Evolutionary conservation across 2,888 invertebrate species (phyloP).

Genomic region (Trissolcus brochymenae): DNA sequence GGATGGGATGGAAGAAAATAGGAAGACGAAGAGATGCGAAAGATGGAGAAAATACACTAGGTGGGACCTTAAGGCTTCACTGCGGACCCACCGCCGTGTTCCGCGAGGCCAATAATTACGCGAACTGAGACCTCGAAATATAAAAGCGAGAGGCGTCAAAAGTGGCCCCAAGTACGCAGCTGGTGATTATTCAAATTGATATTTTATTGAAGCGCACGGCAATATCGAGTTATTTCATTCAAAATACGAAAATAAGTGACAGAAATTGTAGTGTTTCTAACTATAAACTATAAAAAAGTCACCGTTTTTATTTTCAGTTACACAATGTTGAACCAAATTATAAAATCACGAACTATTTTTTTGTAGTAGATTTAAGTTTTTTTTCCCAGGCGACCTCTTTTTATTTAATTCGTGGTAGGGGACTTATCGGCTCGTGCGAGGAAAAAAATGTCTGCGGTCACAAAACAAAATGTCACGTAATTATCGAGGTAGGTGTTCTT

Average conservation of each 20-base stretch:
- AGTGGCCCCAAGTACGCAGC: slow-evolving; percentile 65
- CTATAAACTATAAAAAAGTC: no score
- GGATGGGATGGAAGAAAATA: slow-evolving; percentile 29
- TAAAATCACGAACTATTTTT: no score
- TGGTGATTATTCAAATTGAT: slow-evolving; percentile 75
- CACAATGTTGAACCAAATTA: no score
- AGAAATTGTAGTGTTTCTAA: no score
- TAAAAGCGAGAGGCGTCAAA: slow-evolving; percentile 72
- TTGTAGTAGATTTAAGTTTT: no score
- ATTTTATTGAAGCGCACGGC: slow-evolving; percentile 70
- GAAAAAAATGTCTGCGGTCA: slow-evolving; percentile 66
- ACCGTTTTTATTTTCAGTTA: no score
- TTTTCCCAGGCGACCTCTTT: slow-evolving; percentile 29
- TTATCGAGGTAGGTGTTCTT: slow-evolving; percentile 72
- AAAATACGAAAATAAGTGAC: no score
- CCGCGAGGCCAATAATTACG: slow-evolving; percentile 74
- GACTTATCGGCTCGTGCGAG: slow-evolving; percentile 25
- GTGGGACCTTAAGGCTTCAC: slow-evolving; percentile 51
- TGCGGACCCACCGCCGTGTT: slow-evolving; percentile 75
- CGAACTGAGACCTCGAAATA: slow-evolving; percentile 61
- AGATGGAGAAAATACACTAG: slow-evolving; percentile 57
- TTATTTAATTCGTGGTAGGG: slow-evolving; percentile 42
- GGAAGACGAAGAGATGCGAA: slow-evolving; percentile 27
- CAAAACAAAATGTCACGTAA: slow-evolving; percentile 72
- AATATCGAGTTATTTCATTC: not conserved